These are phyloP conservation scores for Akabosia matsudoensis DNA, from an alignment of 1,140 invertebrate species.

Conservation along the genomic window DNA sequence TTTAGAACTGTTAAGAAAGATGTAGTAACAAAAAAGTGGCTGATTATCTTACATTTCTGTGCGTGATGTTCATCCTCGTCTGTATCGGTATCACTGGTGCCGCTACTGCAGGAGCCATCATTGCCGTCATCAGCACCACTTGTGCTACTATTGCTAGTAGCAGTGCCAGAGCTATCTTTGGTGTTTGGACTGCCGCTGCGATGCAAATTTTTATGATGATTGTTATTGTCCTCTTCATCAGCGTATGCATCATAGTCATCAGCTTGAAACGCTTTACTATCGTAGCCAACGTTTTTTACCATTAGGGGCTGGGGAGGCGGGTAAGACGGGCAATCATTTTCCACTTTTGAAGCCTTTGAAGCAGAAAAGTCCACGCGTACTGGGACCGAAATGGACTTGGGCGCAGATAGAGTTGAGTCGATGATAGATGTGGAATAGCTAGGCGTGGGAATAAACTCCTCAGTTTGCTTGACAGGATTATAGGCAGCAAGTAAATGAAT, in stretches of 20 bases:
- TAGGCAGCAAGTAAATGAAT: constrained; percentile 7
- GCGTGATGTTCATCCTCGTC: background rate
- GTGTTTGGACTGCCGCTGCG: background rate
- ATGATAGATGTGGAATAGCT: background rate
- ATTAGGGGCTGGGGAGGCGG: background rate
- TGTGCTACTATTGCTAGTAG: background rate
- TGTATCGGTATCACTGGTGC: background rate
- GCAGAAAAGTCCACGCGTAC: background rate
- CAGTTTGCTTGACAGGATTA: background rate
- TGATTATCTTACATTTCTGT: constrained; percentile 7
- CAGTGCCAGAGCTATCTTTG: background rate
- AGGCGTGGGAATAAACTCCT: background rate
- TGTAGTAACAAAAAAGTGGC: background rate
- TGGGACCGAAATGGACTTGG: constrained; percentile 12
- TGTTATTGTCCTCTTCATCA: constrained; percentile 8
- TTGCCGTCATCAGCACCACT: background rate
- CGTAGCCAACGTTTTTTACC: background rate
- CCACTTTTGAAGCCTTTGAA: background rate
- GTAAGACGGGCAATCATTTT: background rate
- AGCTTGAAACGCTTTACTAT: background rate
- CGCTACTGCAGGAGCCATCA: background rate
- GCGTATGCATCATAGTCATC: background rate
- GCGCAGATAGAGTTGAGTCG: background rate
- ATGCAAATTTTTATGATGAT: background rate
- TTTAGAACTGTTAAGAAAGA: background rate